phyloP scores from a whole-genome alignment of 2,888 invertebrate species.

The Eupithecia subumbrata region DNA sequence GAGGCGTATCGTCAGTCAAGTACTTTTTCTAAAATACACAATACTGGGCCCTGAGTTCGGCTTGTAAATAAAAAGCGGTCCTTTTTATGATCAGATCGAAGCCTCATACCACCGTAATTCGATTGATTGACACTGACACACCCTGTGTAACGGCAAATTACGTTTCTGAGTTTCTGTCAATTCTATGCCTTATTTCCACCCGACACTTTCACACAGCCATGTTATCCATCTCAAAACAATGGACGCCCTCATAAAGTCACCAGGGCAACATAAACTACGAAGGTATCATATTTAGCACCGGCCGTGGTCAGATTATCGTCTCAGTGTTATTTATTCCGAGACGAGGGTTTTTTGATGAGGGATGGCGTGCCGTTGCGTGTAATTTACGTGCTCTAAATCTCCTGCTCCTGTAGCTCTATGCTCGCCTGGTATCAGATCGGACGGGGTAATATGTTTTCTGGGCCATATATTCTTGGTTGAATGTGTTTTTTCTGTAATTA shows the following conservation, averaged over 20 bases:
- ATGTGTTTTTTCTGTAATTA: conserved; percentile 28
- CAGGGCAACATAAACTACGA: conserved; percentile 53
- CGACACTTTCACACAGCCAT: background rate
- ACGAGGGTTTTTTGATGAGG: conserved; percentile 72
- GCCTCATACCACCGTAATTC: background rate
- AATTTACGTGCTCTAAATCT: conserved; percentile 62
- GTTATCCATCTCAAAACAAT: conserved; percentile 35
- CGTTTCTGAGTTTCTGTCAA: conserved; percentile 10
- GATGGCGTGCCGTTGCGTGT: conserved; percentile 60
- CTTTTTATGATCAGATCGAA: background rate
- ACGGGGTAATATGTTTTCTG: conserved; percentile 46
- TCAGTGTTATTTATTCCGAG: conserved; percentile 60
- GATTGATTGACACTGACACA: conserved; percentile 4
- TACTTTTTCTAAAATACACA: too few relatives aligned
- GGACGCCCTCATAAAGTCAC: conserved; percentile 49
- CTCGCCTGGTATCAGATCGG: conserved; percentile 58
- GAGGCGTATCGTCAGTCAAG: background rate
- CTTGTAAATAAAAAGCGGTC: background rate
- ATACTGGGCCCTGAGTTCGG: too few relatives aligned
- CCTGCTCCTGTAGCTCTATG: conserved; percentile 53
- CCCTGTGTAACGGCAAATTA: background rate
- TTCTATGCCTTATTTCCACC: background rate
- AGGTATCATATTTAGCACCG: conserved; percentile 59
- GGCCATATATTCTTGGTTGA: conserved; percentile 33
- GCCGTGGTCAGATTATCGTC: conserved; percentile 59